These are phyloP conservation scores for Samia ricini DNA, from an alignment of 1,140 invertebrate genomes.

Conservation along the genomic window DNA sequence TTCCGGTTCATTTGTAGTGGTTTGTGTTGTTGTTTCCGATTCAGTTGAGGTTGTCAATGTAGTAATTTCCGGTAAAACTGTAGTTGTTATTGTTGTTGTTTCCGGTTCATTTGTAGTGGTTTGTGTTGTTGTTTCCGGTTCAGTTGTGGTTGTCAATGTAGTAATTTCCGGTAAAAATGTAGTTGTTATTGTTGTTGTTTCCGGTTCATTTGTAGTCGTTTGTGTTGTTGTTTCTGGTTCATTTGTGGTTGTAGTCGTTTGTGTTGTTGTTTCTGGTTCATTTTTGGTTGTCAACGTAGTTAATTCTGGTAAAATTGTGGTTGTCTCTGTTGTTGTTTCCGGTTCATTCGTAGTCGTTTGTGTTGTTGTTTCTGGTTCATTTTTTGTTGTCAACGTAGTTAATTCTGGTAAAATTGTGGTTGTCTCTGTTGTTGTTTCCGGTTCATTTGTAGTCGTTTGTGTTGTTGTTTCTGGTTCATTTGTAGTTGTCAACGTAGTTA, in stretches of 20 bases:
- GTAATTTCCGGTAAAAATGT: background rate
- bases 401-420: constrained; percentile 9
- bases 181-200: background rate
- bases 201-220: background rate
- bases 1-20: too few relatives aligned
- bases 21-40: background rate
- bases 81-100: background rate
- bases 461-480: background rate
- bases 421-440: constrained; percentile 6
- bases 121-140: background rate
- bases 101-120: background rate
- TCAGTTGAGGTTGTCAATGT: background rate
- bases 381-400: constrained; percentile 8
- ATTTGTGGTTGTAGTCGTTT: constrained; percentile 3
- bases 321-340: background rate
- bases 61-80: background rate
- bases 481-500: background rate
- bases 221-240: background rate
- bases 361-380: background rate
- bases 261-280: background rate
- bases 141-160: background rate
- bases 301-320: background rate
- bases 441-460: too few relatives aligned
- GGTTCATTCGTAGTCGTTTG: background rate
- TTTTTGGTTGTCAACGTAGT: background rate